phyloP scores from a whole-genome alignment of 1,140 invertebrate genomes.

The Drosophila varians region DNA sequence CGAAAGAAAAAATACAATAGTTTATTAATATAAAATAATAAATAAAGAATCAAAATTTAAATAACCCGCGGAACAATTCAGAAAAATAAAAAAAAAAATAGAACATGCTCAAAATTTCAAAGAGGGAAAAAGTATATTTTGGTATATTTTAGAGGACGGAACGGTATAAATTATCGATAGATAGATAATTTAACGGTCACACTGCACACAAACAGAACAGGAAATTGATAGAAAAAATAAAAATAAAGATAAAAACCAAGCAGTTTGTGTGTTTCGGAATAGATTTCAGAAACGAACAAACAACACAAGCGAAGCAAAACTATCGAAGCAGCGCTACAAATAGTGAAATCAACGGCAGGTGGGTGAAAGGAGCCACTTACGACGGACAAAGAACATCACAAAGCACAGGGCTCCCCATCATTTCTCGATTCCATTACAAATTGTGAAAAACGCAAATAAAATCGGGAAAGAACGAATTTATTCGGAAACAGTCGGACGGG shows the following conservation, averaged over 20 bases:
- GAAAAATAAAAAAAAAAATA: no score
- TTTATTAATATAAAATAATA: neutral
- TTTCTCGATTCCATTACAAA: constrained; percentile 1
- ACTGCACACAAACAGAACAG: constrained; percentile 25
- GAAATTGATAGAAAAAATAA: no score
- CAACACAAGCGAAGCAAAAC: neutral
- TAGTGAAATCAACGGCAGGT: neutral
- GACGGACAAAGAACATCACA: constrained; percentile 23
- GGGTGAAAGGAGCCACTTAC: constrained; percentile 31
- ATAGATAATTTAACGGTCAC: no score
- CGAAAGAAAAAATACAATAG: no score
- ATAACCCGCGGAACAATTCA: neutral
- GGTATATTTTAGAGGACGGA: no score
- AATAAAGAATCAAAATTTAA: neutral
- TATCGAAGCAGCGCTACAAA: neutral
- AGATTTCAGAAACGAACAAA: neutral
- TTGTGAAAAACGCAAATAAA: constrained; percentile 10
- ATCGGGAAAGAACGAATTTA: constrained; percentile 1
- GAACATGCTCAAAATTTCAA: no score
- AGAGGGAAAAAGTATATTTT: no score
- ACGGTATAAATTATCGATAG: no score
- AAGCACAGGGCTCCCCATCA: constrained; percentile 13
- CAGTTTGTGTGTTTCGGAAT: neutral
- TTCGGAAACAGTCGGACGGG: neutral
- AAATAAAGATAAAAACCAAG: constrained; percentile 3